Conservation (phyloP, 2,888 invertebrate genomes). For the Harmothoe impar region DNA sequence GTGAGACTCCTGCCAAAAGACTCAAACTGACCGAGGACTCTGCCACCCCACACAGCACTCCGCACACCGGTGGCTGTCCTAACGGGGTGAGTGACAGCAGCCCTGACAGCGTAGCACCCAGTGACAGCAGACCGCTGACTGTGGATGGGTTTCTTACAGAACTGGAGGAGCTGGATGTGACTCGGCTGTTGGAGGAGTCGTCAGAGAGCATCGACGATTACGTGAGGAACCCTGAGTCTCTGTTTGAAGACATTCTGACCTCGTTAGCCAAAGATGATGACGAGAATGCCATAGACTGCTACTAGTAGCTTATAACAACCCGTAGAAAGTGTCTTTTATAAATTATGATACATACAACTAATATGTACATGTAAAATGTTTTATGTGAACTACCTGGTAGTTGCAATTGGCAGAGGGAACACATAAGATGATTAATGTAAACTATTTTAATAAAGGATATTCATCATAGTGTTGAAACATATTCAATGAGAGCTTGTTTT, state of each 20-base stretch:
- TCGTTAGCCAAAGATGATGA: slow-evolving; percentile 67
- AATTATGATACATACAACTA: too few species aligned
- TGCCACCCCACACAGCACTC: neutral
- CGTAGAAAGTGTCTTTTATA: too few species aligned
- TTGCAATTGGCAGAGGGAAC: too few species aligned
- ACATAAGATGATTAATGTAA: too few species aligned
- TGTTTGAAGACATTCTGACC: slow-evolving; percentile 72
- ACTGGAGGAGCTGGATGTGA: neutral
- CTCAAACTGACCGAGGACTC: neutral
- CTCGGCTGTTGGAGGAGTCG: slow-evolving; percentile 25
- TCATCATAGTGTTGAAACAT: too few species aligned
- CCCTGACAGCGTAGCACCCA: neutral
- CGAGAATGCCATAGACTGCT: slow-evolving; percentile 68
- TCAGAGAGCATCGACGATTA: slow-evolving; percentile 70
- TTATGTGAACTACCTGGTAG: too few species aligned
- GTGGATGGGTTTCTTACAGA: neutral
- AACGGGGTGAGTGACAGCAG: too few species aligned
- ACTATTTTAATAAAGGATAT: too few species aligned
- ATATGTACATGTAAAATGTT: too few species aligned
- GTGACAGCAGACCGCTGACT: neutral
- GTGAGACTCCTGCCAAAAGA: neutral
- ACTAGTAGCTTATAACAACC: neutral
- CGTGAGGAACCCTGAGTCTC: slow-evolving; percentile 68
- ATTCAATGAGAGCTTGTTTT: too few species aligned
- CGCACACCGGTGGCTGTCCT: too few species aligned